Evolutionary conservation across 2,888 invertebrate genomes (phyloP), one percentile per base, ranked within the genome.

Genomic region (Eupithecia abbreviata): DNA sequence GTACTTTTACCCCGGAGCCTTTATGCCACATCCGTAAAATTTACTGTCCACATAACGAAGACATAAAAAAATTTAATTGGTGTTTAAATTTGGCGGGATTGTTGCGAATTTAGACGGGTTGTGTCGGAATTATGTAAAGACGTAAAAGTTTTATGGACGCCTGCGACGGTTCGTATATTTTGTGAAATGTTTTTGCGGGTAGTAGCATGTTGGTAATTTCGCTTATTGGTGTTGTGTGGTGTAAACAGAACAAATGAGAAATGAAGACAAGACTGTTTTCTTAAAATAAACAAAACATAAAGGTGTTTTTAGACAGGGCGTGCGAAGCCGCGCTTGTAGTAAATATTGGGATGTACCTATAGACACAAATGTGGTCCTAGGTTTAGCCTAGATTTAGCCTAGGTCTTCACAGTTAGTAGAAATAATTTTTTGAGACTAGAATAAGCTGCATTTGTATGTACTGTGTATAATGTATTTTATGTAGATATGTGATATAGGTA

Each of bases 1-100:
- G 76, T 72, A 73, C 62, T 72, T 55, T 45, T n/a, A 51, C 51
- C 18, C 9, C 72, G 51, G 66, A 70, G 51, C 76, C 67, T 74
- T 76, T 62, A 74, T 58, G 71, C 68, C 12, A 47, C 77, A 77
- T 80, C 79, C 77, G 49, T 75, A 76, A 49, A 72, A 73, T 77
- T 76, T 74, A 75, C 74, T 78, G 74, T 74, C 69, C 75, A 74
- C 73, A 78, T 71, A 77, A 76, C 73, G 71, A 74, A 77, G 69
- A 58, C 75, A 72, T 80, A 79, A 77, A 79, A 80, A 71, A 77
- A 72, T 74, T 77, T 79, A 82, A 82, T 80, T 80, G 76, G 77
- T 76, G 75, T 76, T 79, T 75, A 80, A 80, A 80, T 80, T 77
- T 76, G 58, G 72, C 67, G 51, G 75, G 76, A 75, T 78, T 69